A percentile compares a stretch with the other conserved stretches of the same genome.
phyloP scores from a whole-genome alignment of 1,140 invertebrate genomes.

The Cyclina sinensis region DNA sequence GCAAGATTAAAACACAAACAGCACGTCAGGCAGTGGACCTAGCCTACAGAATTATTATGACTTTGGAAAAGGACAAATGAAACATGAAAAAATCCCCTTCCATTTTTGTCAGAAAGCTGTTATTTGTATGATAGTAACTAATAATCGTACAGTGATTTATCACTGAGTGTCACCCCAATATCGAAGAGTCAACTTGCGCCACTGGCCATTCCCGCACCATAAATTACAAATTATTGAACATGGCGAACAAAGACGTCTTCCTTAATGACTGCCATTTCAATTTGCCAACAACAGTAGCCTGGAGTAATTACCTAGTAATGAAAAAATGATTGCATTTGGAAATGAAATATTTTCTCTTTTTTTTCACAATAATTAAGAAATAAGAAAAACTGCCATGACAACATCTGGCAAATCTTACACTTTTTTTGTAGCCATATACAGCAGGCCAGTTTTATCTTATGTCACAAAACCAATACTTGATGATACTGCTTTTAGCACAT shows the following conservation, averaged over 20 bases:
- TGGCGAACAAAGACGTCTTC: background rate
- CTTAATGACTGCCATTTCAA: constrained; percentile 22
- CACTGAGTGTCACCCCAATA: constrained; percentile 28
- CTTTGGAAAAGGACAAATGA: too few species aligned
- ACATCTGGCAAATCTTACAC: too few species aligned
- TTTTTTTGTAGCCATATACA: too few species aligned
- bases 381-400: too few species aligned
- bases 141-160: constrained; percentile 24
- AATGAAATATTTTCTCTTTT: background rate
- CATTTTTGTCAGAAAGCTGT: too few species aligned
- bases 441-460: too few species aligned
- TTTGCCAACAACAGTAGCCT: background rate
- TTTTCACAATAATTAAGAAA: background rate
- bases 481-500: too few species aligned
- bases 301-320: constrained; percentile 11
- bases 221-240: constrained; percentile 51
- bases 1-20: too few species aligned
- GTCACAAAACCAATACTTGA: too few species aligned
- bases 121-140: constrained; percentile 23
- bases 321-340: background rate
- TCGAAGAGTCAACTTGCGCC: constrained; percentile 28
- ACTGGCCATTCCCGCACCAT: constrained; percentile 36
- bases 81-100: too few species aligned
- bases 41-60: too few species aligned
- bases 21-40: too few species aligned